Evolutionary conservation across 2,113 vertebrate genomes (phyloP).

Genomic region (Pseudolaguvia tuberculata): DNA sequence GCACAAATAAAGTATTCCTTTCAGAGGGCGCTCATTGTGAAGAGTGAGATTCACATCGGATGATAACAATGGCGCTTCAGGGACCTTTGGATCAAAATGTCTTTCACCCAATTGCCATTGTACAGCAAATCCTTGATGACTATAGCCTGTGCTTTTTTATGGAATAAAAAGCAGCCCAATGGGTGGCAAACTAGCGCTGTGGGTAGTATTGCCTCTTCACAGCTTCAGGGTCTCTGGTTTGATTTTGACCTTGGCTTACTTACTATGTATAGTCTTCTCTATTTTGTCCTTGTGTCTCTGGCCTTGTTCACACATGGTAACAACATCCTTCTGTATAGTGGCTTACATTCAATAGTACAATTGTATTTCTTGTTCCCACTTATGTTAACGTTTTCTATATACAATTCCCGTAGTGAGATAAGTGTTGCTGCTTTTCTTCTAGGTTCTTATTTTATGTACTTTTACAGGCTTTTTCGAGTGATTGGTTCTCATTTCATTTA

Average conservation of each 20-base stretch:
- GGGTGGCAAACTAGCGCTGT: background rate
- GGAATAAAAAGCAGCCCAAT: background rate
- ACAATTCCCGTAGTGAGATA: background rate
- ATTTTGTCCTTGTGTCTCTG: slow-evolving; percentile 4
- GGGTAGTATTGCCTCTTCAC: background rate
- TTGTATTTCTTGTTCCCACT: background rate
- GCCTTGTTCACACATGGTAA: background rate
- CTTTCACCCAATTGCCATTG: background rate
- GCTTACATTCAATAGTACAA: background rate
- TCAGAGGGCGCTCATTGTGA: background rate
- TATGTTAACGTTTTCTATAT: background rate
- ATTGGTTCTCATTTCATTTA: background rate
- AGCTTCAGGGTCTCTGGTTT: background rate
- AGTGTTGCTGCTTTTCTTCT: background rate
- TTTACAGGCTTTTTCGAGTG: background rate
- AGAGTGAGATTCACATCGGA: background rate
- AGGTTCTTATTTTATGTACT: background rate
- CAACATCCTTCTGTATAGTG: background rate
- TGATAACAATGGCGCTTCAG: background rate
- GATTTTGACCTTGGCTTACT: slow-evolving; percentile 4
- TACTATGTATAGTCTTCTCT: background rate
- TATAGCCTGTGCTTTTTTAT: background rate
- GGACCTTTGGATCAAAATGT: slow-evolving; percentile 2
- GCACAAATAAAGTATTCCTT: slow-evolving; percentile 6
- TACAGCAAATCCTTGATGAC: background rate